phyloP scores from a whole-genome alignment of 2,113 vertebrate species.

The Cariama cristata region DNA sequence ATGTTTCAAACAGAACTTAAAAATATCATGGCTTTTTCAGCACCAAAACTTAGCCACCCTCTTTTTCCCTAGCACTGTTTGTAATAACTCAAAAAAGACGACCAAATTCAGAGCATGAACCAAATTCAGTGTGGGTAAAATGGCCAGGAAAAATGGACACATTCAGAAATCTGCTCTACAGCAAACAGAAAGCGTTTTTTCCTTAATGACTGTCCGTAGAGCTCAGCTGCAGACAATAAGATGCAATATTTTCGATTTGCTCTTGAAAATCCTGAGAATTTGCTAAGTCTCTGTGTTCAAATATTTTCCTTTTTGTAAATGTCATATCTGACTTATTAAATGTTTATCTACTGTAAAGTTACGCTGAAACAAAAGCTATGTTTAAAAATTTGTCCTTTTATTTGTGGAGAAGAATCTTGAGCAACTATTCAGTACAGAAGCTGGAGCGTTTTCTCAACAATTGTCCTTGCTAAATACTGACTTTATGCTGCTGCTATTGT shows the following conservation, averaged over 20 bases:
- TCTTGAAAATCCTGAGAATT: slow-evolving; percentile 20
- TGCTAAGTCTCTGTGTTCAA: background rate
- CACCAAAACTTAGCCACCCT: background rate
- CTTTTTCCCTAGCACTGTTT: background rate
- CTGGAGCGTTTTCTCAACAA: background rate
- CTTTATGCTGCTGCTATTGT: background rate
- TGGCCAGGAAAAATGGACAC: background rate
- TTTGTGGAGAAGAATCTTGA: background rate
- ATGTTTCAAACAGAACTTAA: background rate
- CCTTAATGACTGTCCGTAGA: background rate
- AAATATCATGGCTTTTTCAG: background rate
- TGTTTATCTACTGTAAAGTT: background rate
- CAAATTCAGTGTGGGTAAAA: background rate
- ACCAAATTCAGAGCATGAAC: background rate
- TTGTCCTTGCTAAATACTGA: background rate
- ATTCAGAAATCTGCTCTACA: background rate
- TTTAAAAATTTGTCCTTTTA: background rate
- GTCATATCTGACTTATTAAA: slow-evolving; percentile 38
- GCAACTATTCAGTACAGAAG: background rate
- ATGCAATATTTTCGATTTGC: slow-evolving; percentile 20
- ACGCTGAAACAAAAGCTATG: slow-evolving; percentile 15
- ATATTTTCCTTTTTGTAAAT: slow-evolving; percentile 32
- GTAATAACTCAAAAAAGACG: background rate
- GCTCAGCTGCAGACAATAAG: background rate
- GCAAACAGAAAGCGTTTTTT: background rate